These are phyloP conservation scores for Leguminivora glycinivorella DNA, from an alignment of 1,140 invertebrate species.

Conservation along the genomic window DNA sequence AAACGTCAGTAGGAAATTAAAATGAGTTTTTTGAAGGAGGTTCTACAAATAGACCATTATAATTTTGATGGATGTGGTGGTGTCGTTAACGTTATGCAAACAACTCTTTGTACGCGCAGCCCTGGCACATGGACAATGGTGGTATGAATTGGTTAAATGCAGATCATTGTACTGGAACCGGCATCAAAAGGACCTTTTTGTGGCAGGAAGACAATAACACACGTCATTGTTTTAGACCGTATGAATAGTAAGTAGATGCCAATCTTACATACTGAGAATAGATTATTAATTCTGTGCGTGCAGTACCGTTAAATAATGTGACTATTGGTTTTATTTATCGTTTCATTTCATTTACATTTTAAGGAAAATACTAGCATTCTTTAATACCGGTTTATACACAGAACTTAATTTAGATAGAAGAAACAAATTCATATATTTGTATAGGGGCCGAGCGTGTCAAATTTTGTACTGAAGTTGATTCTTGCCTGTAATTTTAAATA, in stretches of 20 bases:
- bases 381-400: too few relatives aligned
- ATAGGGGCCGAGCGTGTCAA: too few relatives aligned
- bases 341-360: conserved; percentile 23
- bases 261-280: conserved; percentile 38
- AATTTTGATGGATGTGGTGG: conserved; percentile 31
- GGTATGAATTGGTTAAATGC: conserved; percentile 46
- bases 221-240: conserved; percentile 38
- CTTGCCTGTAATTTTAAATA: too few relatives aligned
- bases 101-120: conserved; percentile 42
- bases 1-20: conserved; percentile 34
- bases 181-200: conserved; percentile 50
- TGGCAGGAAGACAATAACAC: conserved; percentile 47
- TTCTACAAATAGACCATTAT: conserved; percentile 31
- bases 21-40: neutral
- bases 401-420: too few relatives aligned
- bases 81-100: conserved; percentile 45
- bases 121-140: conserved; percentile 45
- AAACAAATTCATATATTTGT: too few relatives aligned
- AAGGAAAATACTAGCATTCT: neutral
- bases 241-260: conserved; percentile 40
- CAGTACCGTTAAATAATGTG: neutral
- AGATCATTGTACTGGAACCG: conserved; percentile 46
- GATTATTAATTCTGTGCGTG: conserved; percentile 12
- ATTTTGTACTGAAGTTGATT: too few relatives aligned
- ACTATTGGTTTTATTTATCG: conserved; percentile 34